A percentile compares a stretch with the other conserved stretches of the same genome.
phyloP scores from a whole-genome alignment of 1,140 invertebrate species.

The Pinna nobilis region DNA sequence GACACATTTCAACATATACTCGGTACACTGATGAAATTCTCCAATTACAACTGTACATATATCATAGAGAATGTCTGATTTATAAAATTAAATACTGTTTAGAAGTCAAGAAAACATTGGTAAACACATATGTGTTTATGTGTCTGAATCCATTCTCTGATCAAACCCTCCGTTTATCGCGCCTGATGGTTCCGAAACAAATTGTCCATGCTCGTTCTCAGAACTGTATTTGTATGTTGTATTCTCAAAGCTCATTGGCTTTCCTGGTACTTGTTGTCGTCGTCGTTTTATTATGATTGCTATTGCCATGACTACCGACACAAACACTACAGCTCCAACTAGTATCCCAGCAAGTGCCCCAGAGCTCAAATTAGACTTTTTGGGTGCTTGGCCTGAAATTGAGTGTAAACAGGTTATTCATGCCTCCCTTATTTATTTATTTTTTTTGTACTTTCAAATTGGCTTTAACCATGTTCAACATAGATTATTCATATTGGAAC shows the following conservation, averaged over 20 bases:
- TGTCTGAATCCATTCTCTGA: too few relatives aligned
- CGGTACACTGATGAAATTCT: too few relatives aligned
- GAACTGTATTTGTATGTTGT: slow-evolving; percentile 4
- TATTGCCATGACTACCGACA: neutral
- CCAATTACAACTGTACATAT: too few relatives aligned
- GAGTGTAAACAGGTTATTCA: too few relatives aligned
- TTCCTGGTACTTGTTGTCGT: neutral
- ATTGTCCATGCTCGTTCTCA: neutral
- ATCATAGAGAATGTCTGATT: too few relatives aligned
- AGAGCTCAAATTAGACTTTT: neutral
- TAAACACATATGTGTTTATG: too few relatives aligned
- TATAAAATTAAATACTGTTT: too few relatives aligned
- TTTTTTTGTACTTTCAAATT: neutral
- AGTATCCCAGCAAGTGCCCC: slow-evolving; percentile 13
- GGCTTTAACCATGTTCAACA: too few relatives aligned
- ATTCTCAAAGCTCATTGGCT: slow-evolving; percentile 8
- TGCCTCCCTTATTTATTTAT: neutral
- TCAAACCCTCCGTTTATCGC: too few relatives aligned
- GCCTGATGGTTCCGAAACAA: neutral
- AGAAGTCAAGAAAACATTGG: too few relatives aligned
- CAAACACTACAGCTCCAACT: neutral
- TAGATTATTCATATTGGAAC: neutral
- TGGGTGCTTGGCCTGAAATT: neutral
- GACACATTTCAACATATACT: too few relatives aligned
- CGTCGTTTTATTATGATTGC: neutral